A percentile compares a stretch with the other conserved stretches of the same genome.
Conservation (phyloP, 2,797 vertebrate species). For the Jordanella pulchra region DNA sequence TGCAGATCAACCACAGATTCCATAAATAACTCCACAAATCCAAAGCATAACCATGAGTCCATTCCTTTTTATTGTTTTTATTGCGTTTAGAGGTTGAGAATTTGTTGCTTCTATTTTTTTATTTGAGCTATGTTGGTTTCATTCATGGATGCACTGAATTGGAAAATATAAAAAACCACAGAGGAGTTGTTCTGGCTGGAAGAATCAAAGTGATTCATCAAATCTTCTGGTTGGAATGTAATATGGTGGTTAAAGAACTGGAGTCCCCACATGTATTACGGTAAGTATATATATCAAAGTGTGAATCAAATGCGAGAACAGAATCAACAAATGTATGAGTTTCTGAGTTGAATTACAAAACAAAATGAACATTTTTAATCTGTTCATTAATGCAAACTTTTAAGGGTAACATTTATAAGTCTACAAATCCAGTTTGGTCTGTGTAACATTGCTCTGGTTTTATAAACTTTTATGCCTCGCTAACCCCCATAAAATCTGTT, state of each 20-base stretch:
- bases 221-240: neutral
- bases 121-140: neutral
- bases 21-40: neutral
- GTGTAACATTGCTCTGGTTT: neutral
- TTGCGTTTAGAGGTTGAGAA: neutral
- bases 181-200: neutral
- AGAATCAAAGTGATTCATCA: neutral
- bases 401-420: neutral
- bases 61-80: neutral
- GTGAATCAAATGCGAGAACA: no score
- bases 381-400: neutral
- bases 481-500: neutral
- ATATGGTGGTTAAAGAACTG: neutral
- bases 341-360: no score
- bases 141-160: neutral
- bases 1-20: neutral
- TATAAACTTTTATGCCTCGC: neutral
- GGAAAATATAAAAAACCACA: neutral
- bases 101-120: neutral
- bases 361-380: neutral
- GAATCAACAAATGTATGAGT: no score
- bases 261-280: no score
- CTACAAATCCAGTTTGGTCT: conserved; percentile 2
- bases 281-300: no score
- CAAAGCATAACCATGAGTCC: neutral